Evolutionary conservation across 2,113 vertebrate species (phyloP).

Genomic region (Taurulus bubalis): DNA sequence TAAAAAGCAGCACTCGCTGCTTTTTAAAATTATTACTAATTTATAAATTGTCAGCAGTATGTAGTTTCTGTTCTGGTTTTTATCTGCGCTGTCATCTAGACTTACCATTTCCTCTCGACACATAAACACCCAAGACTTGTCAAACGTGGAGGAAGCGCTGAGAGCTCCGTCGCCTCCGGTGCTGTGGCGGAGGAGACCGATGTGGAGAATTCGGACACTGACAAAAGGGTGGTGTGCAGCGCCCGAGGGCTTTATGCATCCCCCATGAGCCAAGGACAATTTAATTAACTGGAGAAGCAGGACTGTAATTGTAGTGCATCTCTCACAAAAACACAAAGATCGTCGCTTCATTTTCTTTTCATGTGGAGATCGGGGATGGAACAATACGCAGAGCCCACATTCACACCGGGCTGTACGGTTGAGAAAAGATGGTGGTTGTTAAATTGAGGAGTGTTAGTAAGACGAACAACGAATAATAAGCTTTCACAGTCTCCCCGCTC

Average conservation of each 20-base stretch:
- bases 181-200: slow-evolving; percentile 3
- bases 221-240: slow-evolving; percentile 15
- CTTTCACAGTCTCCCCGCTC: neutral
- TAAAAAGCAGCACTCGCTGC: too few species aligned
- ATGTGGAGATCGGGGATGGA: neutral
- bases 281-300: slow-evolving; percentile 63
- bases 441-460: neutral
- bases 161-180: neutral
- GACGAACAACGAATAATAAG: neutral
- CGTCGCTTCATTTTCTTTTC: neutral
- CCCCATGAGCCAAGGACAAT: slow-evolving; percentile 56
- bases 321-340: neutral
- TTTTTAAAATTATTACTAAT: too few species aligned
- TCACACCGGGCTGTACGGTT: neutral
- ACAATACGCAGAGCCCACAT: neutral
- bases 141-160: neutral
- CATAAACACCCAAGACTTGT: neutral
- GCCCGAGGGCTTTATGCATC: slow-evolving; percentile 36
- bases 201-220: slow-evolving; percentile 12
- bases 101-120: slow-evolving; percentile 19
- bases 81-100: slow-evolving; percentile 22
- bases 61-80: slow-evolving; percentile 61
- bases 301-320: slow-evolving; percentile 37
- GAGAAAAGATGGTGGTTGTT: neutral
- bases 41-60: slow-evolving; percentile 30